Conservation (phyloP, 1,140 invertebrate genomes). For the Branchinecta lynchi region DNA sequence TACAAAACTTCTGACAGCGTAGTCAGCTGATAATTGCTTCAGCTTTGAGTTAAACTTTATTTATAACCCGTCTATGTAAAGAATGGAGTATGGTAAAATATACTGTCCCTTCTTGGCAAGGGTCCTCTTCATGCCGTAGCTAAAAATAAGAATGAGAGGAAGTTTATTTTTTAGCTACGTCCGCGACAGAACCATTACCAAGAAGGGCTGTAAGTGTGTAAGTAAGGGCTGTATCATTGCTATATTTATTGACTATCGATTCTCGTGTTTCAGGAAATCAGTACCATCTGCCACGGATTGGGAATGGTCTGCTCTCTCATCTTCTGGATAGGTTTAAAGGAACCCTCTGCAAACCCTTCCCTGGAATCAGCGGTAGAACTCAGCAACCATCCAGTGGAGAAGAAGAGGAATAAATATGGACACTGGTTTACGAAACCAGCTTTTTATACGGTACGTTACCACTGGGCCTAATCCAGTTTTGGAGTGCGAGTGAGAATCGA, state of each 20-base stretch:
- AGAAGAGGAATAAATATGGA: slow-evolving; percentile 33
- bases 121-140: neutral
- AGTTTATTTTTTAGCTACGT: too few relatives aligned
- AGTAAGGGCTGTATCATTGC: too few relatives aligned
- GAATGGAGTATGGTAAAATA: too few relatives aligned
- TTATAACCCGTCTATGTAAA: too few relatives aligned
- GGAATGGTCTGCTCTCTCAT: neutral
- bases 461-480: neutral
- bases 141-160: too few relatives aligned
- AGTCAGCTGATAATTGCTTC: too few relatives aligned
- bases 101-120: too few relatives aligned
- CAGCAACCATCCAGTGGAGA: neutral
- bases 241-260: too few relatives aligned
- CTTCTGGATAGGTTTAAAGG: neutral
- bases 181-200: too few relatives aligned
- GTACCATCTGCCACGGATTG: neutral
- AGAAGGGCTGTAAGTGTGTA: too few relatives aligned
- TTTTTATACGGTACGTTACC: neutral
- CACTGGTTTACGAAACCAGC: slow-evolving; percentile 53
- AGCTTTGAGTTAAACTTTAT: too few relatives aligned
- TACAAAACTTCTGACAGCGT: too few relatives aligned
- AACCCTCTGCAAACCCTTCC: neutral
- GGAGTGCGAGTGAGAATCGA: neutral
- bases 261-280: slow-evolving; percentile 21
- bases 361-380: neutral